Evolutionary conservation across 2,888 invertebrate genomes (phyloP).

Genomic region (Vandiemenella viatica): DNA sequence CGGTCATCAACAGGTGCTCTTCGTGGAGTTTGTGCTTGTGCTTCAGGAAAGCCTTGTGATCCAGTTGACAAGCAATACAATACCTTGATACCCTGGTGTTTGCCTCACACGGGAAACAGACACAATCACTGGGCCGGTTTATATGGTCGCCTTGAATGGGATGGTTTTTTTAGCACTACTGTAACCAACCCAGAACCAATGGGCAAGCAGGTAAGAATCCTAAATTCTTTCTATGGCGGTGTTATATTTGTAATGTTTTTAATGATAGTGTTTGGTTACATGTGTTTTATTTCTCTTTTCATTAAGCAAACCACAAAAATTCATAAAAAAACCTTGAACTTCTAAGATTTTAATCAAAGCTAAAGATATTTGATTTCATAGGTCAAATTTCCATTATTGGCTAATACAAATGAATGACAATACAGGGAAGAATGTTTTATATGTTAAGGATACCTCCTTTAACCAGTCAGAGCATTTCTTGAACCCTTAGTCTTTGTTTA

Average conservation of each 20-base stretch:
- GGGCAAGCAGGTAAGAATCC: conserved; percentile 56
- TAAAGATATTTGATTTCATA: no score
- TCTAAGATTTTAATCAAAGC: no score
- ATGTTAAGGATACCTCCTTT: no score
- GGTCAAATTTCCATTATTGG: no score
- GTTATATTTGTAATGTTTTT: neutral
- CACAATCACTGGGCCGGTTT: conserved; percentile 79
- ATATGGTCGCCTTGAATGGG: conserved; percentile 66
- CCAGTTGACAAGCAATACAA: conserved; percentile 59
- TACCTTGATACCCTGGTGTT: conserved; percentile 77
- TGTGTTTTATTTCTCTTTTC: neutral
- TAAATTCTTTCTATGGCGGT: neutral
- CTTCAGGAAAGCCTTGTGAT: conserved; percentile 46
- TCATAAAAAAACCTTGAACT: no score
- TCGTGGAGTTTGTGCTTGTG: conserved; percentile 67
- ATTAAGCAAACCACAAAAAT: neutral
- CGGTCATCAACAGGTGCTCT: conserved; percentile 32
- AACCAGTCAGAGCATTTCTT: no score
- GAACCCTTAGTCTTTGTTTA: no score
- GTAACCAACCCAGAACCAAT: conserved; percentile 78
- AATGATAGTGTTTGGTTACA: neutral
- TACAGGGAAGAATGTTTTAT: no score
- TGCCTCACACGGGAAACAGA: conserved; percentile 72
- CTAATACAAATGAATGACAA: no score
- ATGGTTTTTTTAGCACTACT: conserved; percentile 72